These are phyloP conservation scores for Oligia latruncula DNA, from an alignment of 2,888 invertebrate species.

Conservation along the genomic window DNA sequence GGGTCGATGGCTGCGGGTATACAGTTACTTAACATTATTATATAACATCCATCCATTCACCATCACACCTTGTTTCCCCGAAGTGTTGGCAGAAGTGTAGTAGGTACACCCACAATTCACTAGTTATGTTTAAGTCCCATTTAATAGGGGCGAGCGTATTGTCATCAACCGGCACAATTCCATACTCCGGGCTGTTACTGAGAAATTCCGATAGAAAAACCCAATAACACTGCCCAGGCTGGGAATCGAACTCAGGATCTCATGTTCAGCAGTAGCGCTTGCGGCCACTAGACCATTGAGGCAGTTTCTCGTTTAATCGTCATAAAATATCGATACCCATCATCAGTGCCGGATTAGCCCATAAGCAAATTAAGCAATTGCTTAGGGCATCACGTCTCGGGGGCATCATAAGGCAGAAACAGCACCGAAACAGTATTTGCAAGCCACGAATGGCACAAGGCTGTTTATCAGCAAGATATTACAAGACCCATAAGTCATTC, in stretches of 20 bases:
- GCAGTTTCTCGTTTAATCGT: background rate
- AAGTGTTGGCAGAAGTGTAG: background rate
- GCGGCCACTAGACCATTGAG: background rate
- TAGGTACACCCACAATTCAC: background rate
- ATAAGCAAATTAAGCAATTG: too few species aligned
- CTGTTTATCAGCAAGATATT: too few species aligned
- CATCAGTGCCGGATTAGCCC: too few species aligned
- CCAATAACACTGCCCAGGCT: background rate
- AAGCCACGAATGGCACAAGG: too few species aligned
- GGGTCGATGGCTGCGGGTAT: background rate
- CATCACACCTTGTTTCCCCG: background rate
- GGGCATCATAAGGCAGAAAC: too few species aligned
- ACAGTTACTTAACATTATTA: background rate
- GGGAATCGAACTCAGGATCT: background rate
- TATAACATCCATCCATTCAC: too few species aligned
- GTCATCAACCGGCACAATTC: background rate
- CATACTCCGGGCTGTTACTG: background rate
- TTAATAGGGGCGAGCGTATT: background rate
- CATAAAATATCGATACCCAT: background rate
- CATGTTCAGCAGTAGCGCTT: background rate
- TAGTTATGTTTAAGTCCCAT: too few species aligned
- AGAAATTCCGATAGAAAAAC: background rate
- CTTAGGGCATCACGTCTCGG: too few species aligned
- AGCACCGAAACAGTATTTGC: too few species aligned
- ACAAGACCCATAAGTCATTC: too few species aligned